These are phyloP conservation scores for Lutraria rhynchaena DNA, from an alignment of 1,140 invertebrate genomes.

Conservation along the genomic window DNA sequence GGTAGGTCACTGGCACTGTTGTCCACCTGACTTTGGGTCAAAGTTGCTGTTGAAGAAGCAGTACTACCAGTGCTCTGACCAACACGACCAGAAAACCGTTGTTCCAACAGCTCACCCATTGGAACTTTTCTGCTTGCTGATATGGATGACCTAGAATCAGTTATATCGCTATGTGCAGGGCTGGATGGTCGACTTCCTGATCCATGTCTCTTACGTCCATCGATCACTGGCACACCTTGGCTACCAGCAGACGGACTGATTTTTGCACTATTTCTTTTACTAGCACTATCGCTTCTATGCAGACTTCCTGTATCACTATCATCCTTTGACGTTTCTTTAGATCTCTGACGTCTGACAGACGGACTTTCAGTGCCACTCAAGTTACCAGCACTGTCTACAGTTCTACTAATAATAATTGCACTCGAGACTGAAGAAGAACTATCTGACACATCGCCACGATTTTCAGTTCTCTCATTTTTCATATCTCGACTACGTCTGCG, in stretches of 20 bases:
- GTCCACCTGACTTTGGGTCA: slow-evolving; percentile 57
- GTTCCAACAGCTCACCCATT: slow-evolving; percentile 65
- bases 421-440: slow-evolving; percentile 59
- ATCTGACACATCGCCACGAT: slow-evolving; percentile 43
- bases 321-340: slow-evolving; percentile 33
- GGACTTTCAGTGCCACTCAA: slow-evolving; percentile 53
- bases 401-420: slow-evolving; percentile 51
- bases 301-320: slow-evolving; percentile 56
- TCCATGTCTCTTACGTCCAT: slow-evolving; percentile 66
- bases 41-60: slow-evolving; percentile 46
- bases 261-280: slow-evolving; percentile 48
- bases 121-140: slow-evolving; percentile 45
- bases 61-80: slow-evolving; percentile 46
- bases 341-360: slow-evolving; percentile 27
- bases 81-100: slow-evolving; percentile 57
- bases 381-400: slow-evolving; percentile 34
- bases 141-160: slow-evolving; percentile 24
- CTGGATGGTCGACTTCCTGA: slow-evolving; percentile 71
- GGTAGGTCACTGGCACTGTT: slow-evolving; percentile 50
- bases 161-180: slow-evolving; percentile 52
- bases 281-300: slow-evolving; percentile 41
- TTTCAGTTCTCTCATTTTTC: slow-evolving; percentile 42
- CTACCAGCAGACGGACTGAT: slow-evolving; percentile 52
- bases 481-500: slow-evolving; percentile 64
- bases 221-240: slow-evolving; percentile 65